phyloP scores from a whole-genome alignment of 2,113 vertebrate species.

The Oceanites oceanicus region DNA sequence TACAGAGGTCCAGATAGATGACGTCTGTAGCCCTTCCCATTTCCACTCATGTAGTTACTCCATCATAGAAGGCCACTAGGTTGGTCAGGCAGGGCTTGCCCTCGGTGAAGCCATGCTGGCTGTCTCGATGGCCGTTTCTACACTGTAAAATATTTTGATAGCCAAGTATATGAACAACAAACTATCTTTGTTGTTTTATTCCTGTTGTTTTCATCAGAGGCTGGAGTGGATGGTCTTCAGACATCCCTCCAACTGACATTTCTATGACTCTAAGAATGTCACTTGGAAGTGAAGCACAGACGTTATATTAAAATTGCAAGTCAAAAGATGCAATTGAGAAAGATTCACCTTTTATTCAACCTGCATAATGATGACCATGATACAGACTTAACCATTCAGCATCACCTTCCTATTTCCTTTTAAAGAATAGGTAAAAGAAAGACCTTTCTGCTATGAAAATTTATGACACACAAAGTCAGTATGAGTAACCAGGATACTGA shows the following conservation, averaged over 20 bases:
- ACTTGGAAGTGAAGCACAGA: neutral
- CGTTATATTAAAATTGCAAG: neutral
- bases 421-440: neutral
- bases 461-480: neutral
- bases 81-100: too few species aligned
- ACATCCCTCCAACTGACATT: neutral
- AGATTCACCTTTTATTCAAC: neutral
- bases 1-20: too few species aligned
- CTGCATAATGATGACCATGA: neutral
- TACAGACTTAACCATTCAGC: neutral
- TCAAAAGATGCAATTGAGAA: neutral
- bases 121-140: neutral
- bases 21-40: too few species aligned
- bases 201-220: neutral
- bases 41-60: too few species aligned
- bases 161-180: neutral
- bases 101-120: too few species aligned
- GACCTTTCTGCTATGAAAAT: neutral
- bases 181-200: neutral
- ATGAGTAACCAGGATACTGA: neutral
- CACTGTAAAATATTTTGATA: neutral
- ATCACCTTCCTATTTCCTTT: neutral
- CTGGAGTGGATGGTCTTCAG: neutral
- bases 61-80: too few species aligned
- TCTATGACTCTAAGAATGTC: neutral